A percentile compares a stretch with the other conserved stretches of the same genome.
Evolutionary conservation across 2,888 invertebrate genomes (phyloP).

Genomic region (Eristalis arbustorum): DNA sequence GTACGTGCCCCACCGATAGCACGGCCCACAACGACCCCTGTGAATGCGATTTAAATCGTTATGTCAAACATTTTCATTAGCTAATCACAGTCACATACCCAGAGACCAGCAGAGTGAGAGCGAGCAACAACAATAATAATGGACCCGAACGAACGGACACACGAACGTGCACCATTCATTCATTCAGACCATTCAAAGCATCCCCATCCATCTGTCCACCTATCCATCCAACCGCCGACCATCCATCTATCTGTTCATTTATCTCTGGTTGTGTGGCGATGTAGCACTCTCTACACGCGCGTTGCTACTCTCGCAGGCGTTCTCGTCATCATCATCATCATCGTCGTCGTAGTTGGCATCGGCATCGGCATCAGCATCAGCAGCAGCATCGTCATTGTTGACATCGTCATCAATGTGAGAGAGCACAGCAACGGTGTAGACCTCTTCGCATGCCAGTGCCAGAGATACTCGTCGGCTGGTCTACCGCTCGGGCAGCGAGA

Average conservation of each 20-base stretch:
- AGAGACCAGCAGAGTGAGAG: too few relatives aligned
- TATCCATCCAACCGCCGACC: not conserved
- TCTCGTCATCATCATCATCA: conserved; percentile 54
- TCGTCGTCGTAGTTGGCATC: conserved; percentile 56
- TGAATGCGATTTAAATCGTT: conserved; percentile 47
- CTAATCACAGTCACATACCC: conserved; percentile 48
- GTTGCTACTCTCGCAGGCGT: not conserved
- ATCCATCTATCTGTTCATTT: conserved; percentile 42
- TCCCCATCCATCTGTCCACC: conserved; percentile 26
- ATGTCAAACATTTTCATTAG: conserved; percentile 68
- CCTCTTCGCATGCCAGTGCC: not conserved
- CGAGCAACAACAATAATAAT: conserved; percentile 55
- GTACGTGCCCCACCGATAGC: not conserved
- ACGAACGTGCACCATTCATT: conserved; percentile 58
- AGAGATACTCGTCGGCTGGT: not conserved
- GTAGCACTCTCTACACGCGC: conserved; percentile 40
- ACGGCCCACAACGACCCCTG: not conserved
- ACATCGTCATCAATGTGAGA: conserved; percentile 71
- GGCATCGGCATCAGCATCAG: conserved; percentile 46
- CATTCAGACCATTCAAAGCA: conserved; percentile 39
- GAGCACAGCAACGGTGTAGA: conserved; percentile 29
- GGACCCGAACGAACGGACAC: conserved; percentile 39
- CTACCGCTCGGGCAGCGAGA: conserved; percentile 12
- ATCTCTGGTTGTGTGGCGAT: conserved; percentile 44
- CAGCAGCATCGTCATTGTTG: conserved; percentile 37